Conservation (phyloP, 2,113 vertebrate species). For the Saccopteryx bilineata region DNA sequence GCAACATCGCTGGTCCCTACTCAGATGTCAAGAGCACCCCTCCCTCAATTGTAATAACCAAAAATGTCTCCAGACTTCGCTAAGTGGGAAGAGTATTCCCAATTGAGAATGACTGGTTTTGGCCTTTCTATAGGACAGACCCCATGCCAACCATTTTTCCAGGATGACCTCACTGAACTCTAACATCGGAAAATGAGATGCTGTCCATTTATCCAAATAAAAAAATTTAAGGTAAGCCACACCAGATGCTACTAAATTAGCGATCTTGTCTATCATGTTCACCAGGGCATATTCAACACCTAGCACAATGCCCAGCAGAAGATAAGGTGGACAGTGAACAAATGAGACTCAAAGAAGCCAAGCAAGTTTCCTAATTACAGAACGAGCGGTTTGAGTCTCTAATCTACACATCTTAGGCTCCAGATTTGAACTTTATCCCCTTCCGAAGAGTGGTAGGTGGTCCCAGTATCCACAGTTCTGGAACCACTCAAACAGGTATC, state of each 20-base stretch:
- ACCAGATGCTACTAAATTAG: neutral
- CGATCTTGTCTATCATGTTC: neutral
- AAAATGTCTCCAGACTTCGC: conserved; percentile 49
- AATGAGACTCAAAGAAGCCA: neutral
- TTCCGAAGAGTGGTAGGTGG: neutral
- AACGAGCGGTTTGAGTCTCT: neutral
- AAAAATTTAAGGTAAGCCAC: neutral
- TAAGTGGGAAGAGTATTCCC: neutral
- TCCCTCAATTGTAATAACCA: conserved; percentile 19
- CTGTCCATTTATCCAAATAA: neutral
- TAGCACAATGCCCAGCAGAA: conserved; percentile 38
- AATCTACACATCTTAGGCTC: neutral
- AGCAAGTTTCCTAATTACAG: conserved; percentile 33
- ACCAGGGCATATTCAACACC: neutral
- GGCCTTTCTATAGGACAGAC: neutral
- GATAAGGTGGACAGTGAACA: neutral
- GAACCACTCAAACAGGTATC: conserved; percentile 15
- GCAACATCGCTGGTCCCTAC: neutral
- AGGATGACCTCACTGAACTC: neutral
- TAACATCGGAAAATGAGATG: neutral
- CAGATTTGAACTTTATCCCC: neutral
- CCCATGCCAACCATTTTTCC: neutral
- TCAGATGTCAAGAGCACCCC: neutral
- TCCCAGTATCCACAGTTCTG: conserved; percentile 27
- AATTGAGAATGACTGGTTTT: conserved; percentile 3